Evolutionary conservation across 64 coral and sea anemone species (phyloP).

Genomic region (Pocillopora verrucosa): DNA sequence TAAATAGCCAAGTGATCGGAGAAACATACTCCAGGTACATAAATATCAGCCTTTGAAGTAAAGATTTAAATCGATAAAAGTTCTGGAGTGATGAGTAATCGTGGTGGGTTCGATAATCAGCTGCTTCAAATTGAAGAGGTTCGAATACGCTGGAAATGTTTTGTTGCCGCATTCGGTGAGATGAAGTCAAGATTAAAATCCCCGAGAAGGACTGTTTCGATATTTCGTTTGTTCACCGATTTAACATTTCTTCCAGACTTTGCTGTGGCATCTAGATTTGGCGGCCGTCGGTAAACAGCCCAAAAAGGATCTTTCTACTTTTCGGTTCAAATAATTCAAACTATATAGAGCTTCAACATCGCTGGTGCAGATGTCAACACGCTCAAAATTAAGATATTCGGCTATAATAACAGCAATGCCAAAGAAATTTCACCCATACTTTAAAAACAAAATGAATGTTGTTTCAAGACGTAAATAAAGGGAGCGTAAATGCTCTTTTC

Average conservation of each 20-base stretch:
- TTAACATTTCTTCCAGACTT: slow-evolving; percentile 42
- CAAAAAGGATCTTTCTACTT: slow-evolving; percentile 57
- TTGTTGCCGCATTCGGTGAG: slow-evolving; percentile 27
- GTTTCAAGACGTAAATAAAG: too few species aligned
- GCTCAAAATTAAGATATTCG: slow-evolving; percentile 47
- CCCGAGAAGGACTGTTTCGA: slow-evolving; percentile 47
- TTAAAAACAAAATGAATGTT: too few species aligned
- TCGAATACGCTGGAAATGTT: neutral
- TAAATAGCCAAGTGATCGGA: too few species aligned
- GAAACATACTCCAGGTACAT: too few species aligned
- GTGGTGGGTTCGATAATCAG: too few species aligned
- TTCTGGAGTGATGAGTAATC: too few species aligned
- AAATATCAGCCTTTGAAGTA: too few species aligned
- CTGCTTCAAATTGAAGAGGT: too few species aligned
- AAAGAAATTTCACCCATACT: too few species aligned
- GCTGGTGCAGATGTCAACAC: slow-evolving; percentile 5
- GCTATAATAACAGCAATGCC: slow-evolving; percentile 21
- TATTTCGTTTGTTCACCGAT: neutral
- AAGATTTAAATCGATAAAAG: too few species aligned
- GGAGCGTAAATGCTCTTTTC: too few species aligned
- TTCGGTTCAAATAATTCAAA: slow-evolving; percentile 64
- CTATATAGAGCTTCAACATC: slow-evolving; percentile 65
- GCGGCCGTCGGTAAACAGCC: slow-evolving; percentile 50
- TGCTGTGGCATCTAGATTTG: slow-evolving; percentile 6
- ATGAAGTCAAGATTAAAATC: slow-evolving; percentile 56